Evolutionary conservation across 2,888 invertebrate species (phyloP), one percentile per base, ranked within the genome.

Genomic region (Hanleya hanleyi): DNA sequence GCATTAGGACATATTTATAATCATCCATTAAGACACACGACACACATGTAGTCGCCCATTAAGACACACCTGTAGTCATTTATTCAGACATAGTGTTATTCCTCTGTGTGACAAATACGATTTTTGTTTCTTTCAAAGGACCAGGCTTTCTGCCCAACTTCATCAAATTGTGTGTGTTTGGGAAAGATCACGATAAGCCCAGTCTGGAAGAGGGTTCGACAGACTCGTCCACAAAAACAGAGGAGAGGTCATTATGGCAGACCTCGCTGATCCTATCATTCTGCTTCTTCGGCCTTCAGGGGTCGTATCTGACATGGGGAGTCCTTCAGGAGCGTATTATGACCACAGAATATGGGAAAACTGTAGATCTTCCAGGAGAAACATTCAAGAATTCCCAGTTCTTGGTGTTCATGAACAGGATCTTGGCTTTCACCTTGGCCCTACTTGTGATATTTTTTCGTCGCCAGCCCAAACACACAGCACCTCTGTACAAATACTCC

Each of bases 321-420:
- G 93, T 98, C 76, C 92, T 99, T 76, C 99, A 99, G 91, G 99
- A 99, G 91, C 96, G 98, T 92, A 96, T 99, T 73, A 99, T 99
- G 97, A 99, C 99, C 0, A 86, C 86, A 67, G 86, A 89, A 68
- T 92, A 92, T 78, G 83, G 85, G 15, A 78, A 81, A 50, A 86
- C 85, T 15, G 84, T 80, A 5, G 75, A 66, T 1, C 65, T 74
- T 3, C 68, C 71, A 35, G 86, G 84, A 75, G 93, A 93, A 29
- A 93, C 93, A 78, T 99, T 99, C 91, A 94, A 93, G 84, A 98
- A 99, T 91, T 97, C 98, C 0, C 98, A 98, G 91, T 98, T 99
- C 92, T 92, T 99, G 77, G 99, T 99, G 77, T 97, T 99, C 91
- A 93, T 96, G 68, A 99, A 99, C 92, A 93, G 99, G 35, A 93